These are phyloP conservation scores for Acanthosepion pharaonis DNA, from an alignment of 2,888 invertebrate species.

Conservation along the genomic window DNA sequence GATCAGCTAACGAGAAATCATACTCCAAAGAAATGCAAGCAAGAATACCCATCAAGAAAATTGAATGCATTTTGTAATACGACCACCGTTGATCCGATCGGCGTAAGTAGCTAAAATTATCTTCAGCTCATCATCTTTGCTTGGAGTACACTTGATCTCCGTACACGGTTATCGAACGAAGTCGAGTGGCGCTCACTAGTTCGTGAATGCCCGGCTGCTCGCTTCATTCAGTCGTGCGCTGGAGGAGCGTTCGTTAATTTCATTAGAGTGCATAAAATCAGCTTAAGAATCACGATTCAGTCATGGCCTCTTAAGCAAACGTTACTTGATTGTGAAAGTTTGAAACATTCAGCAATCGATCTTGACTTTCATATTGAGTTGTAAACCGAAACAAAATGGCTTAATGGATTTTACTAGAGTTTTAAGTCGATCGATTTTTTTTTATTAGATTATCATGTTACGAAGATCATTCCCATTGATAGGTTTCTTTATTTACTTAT, in stretches of 20 bases:
- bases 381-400: not conserved
- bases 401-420: not conserved
- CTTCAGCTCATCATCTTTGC: not conserved
- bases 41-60: not conserved
- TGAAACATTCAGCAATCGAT: not conserved
- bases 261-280: not conserved
- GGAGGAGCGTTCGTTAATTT: not conserved
- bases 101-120: not conserved
- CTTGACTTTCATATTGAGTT: not conserved
- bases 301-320: not conserved
- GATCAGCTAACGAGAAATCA: not conserved
- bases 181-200: not conserved
- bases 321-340: not conserved
- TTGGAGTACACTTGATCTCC: not conserved
- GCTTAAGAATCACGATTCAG: not conserved
- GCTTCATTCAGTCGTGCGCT: not conserved
- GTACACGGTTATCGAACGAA: not conserved
- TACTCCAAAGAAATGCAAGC: not conserved
- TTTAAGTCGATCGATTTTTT: not conserved
- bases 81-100: not conserved
- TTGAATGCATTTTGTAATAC: not conserved
- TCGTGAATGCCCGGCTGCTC: not conserved
- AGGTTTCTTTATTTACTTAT: not conserved
- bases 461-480: not conserved
- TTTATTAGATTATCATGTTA: not conserved